These are phyloP conservation scores for Lipophrys pholis DNA, from an alignment of 2,113 vertebrate genomes.

Conservation along the genomic window DNA sequence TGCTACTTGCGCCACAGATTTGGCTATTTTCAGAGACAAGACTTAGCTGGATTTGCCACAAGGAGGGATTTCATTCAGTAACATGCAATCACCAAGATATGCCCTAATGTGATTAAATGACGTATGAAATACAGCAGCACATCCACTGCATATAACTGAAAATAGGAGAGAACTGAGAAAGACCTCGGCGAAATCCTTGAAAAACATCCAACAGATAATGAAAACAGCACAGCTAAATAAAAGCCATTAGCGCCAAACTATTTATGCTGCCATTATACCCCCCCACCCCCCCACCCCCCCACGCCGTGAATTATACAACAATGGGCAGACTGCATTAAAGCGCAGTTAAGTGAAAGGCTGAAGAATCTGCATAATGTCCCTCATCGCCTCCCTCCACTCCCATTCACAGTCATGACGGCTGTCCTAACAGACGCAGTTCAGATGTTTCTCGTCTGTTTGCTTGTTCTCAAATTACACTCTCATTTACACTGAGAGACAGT, in stretches of 20 bases:
- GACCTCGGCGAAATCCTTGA: too few species aligned
- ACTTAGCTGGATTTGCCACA: too few species aligned
- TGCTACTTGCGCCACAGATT: too few species aligned
- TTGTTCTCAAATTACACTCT: conserved; percentile 24
- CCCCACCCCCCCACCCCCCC: conserved; percentile 15
- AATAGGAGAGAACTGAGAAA: too few species aligned
- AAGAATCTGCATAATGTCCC: conserved; percentile 36
- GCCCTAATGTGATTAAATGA: too few species aligned
- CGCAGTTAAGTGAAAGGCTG: background rate
- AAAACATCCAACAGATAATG: too few species aligned
- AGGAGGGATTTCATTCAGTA: too few species aligned
- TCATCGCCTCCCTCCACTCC: conserved; percentile 25
- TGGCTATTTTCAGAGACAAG: too few species aligned
- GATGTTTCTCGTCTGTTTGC: conserved; percentile 19
- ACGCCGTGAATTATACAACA: conserved; percentile 24
- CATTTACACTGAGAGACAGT: background rate
- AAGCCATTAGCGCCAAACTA: conserved; percentile 1
- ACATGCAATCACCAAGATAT: too few species aligned
- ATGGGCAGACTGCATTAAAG: conserved; percentile 18
- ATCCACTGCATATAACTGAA: too few species aligned
- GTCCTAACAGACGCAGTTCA: conserved; percentile 36
- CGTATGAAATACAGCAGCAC: too few species aligned
- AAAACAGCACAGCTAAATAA: background rate
- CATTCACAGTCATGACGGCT: conserved; percentile 22
- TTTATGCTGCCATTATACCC: conserved; percentile 29